Percentiles rank a stretch among this genome's conserved stretches.
Evolutionary conservation across 1,140 invertebrate species (phyloP).

Genomic region (Drusus annulatus): DNA sequence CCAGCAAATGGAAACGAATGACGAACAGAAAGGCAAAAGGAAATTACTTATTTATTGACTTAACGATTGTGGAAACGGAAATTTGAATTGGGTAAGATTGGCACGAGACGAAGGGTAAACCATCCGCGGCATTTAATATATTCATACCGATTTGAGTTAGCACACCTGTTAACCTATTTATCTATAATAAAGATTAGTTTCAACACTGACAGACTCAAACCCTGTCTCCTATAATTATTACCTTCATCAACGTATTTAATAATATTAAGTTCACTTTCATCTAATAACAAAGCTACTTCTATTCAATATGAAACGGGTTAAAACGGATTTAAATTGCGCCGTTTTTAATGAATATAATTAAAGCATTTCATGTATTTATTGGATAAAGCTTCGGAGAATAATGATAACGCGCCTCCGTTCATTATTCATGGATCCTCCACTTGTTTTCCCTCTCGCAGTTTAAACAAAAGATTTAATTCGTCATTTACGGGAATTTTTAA

Average conservation of each 20-base stretch:
- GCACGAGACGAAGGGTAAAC: constrained; percentile 5
- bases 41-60: constrained; percentile 53
- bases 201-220: no score
- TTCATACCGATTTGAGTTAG: constrained; percentile 9
- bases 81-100: constrained; percentile 39
- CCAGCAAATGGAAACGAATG: constrained; percentile 42
- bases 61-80: constrained; percentile 48
- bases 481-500: constrained; percentile 6
- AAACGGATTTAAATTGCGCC: no score
- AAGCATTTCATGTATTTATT: no score
- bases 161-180: neutral
- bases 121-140: constrained; percentile 9
- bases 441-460: neutral
- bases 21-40: constrained; percentile 38
- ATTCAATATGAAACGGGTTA: no score
- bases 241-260: no score
- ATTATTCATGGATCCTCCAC: neutral
- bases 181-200: no score
- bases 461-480: neutral
- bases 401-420: no score
- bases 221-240: no score
- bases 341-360: no score
- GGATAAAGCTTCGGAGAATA: no score
- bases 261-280: no score
- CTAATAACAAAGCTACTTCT: no score